Percentiles rank a stretch among this genome's conserved stretches.
These are phyloP conservation scores for fruit fly (Drosophila melanogaster) DNA, from an alignment of 1,140 invertebrate genomes.

Conservation along the genomic window DNA sequence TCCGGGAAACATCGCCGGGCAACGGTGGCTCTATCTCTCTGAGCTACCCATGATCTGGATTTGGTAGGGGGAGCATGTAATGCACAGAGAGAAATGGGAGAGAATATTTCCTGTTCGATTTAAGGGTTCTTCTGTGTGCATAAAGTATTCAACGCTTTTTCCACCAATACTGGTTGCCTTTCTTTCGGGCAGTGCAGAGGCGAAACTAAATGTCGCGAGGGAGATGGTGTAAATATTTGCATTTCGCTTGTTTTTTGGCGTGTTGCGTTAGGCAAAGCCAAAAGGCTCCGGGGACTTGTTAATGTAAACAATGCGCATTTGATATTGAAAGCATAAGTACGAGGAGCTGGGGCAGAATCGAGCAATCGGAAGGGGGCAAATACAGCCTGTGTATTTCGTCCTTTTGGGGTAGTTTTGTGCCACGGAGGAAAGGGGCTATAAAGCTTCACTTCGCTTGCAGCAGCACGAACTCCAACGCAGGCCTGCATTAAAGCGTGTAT, in stretches of 20 bases:
- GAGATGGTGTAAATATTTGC: constrained; percentile 66
- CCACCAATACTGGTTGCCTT: no score
- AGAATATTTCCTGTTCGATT: no score
- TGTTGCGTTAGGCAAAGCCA: constrained; percentile 62
- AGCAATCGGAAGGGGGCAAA: constrained; percentile 6
- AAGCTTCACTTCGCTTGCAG: constrained; percentile 67
- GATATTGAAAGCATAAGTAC: constrained; percentile 67
- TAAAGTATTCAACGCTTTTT: neutral
- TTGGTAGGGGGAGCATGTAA: neutral
- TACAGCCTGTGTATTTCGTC: constrained; percentile 7
- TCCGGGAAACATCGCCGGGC: constrained; percentile 29
- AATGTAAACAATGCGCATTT: constrained; percentile 82
- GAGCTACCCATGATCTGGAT: constrained; percentile 7
- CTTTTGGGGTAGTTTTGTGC: constrained; percentile 59
- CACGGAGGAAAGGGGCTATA: neutral
- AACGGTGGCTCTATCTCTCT: constrained; percentile 15
- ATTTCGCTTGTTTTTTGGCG: constrained; percentile 59
- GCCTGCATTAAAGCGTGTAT: constrained; percentile 81
- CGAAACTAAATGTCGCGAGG: neutral
- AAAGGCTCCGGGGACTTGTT: constrained; percentile 75
- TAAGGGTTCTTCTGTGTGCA: no score
- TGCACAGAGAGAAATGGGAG: constrained; percentile 8
- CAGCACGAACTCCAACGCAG: constrained; percentile 67
- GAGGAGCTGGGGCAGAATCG: neutral
- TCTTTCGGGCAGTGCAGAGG: neutral